A percentile compares a stretch with the other conserved stretches of the same genome.
Conservation (phyloP, 2,113 vertebrate genomes). For the Madoqua kirkii region DNA sequence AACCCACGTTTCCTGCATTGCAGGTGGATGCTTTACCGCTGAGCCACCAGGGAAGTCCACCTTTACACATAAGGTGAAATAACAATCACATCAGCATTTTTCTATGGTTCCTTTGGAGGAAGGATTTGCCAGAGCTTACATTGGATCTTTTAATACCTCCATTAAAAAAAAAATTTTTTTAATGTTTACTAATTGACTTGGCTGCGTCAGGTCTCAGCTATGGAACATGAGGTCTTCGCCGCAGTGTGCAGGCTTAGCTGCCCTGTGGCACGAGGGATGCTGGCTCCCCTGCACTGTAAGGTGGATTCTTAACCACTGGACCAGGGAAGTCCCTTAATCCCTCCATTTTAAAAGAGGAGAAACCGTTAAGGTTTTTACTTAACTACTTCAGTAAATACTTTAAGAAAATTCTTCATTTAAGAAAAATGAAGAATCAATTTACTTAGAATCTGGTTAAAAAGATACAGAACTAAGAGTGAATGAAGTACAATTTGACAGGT, state of each 20-base stretch:
- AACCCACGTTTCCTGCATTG: not conserved
- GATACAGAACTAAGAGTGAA: not conserved
- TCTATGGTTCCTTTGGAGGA: not conserved
- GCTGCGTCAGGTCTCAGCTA: not conserved
- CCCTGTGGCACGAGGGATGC: not conserved
- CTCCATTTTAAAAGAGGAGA: not conserved
- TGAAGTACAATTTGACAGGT: not conserved
- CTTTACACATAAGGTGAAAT: not conserved
- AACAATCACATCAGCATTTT: not conserved
- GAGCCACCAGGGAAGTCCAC: not conserved
- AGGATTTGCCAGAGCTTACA: not conserved
- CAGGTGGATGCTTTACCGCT: too few relatives aligned
- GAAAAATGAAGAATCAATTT: conserved; percentile 28
- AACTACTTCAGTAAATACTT: not conserved
- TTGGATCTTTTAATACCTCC: not conserved
- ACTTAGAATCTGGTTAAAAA: not conserved
- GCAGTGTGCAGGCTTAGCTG: not conserved
- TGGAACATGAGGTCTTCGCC: not conserved
- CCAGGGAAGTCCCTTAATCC: not conserved
- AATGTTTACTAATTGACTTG: not conserved
- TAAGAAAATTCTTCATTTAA: not conserved
- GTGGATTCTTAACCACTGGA: not conserved
- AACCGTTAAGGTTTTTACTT: not conserved
- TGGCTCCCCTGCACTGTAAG: not conserved
- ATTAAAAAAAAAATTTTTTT: not conserved